A percentile compares a stretch with the other conserved stretches of the same genome.
These are phyloP conservation scores for Gephyroberyx darwinii DNA, from an alignment of 2,797 vertebrate genomes.

Conservation along the genomic window DNA sequence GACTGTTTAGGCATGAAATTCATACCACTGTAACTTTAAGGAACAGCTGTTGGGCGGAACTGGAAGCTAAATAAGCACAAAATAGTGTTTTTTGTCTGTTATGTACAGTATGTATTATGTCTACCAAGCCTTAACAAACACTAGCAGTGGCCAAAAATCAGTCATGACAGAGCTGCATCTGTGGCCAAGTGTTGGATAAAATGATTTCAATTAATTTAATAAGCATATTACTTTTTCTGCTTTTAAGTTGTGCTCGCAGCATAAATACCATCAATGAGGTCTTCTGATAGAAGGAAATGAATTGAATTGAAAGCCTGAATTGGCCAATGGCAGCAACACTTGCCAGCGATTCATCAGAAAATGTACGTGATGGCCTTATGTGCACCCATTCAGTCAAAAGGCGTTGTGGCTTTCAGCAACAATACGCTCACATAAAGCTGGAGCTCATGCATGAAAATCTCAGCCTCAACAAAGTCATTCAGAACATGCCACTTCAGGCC, in stretches of 20 bases:
- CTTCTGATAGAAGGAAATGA: background rate
- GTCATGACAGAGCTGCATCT: background rate
- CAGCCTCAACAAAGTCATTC: constrained; percentile 69
- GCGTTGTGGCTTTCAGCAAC: constrained; percentile 51
- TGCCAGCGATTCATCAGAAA: constrained; percentile 10
- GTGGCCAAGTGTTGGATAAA: background rate
- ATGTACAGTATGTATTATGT: background rate
- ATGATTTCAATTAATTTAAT: background rate
- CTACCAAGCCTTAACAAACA: background rate
- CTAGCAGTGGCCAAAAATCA: background rate
- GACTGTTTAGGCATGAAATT: constrained; percentile 54
- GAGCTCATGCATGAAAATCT: constrained; percentile 70
- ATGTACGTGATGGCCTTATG: constrained; percentile 14
- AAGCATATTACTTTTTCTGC: background rate
- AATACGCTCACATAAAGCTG: constrained; percentile 55
- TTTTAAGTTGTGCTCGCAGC: background rate
- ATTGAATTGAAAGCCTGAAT: no score
- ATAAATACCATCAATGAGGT: background rate
- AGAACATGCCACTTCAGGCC: constrained; percentile 43
- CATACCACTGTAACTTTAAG: constrained; percentile 23
- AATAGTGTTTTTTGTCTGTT: background rate
- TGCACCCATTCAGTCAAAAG: constrained; percentile 31
- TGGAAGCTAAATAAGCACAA: constrained; percentile 19
- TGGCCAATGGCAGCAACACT: background rate
- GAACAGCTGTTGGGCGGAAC: constrained; percentile 23